Conservation (phyloP, 2,888 invertebrate species). For the Sminthurinus aureus region DNA sequence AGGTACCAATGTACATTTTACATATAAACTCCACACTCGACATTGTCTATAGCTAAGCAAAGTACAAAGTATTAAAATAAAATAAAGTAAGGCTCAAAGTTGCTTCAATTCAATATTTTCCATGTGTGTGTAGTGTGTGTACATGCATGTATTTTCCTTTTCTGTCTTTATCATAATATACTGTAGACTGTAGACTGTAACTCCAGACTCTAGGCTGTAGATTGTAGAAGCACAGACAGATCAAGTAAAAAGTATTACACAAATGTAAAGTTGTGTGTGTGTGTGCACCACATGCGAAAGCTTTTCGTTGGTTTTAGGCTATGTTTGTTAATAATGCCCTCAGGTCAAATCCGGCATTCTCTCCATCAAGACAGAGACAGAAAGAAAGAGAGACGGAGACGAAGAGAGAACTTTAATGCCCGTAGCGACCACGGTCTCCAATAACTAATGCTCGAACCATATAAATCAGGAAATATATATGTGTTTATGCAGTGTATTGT, state of each 20-base stretch:
- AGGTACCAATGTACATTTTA: too few relatives aligned
- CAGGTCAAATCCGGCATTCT: constrained; percentile 60
- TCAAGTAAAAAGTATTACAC: background rate
- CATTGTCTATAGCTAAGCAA: constrained; percentile 10
- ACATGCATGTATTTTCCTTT: background rate
- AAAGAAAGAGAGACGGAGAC: constrained; percentile 45
- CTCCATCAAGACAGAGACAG: constrained; percentile 48
- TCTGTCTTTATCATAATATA: background rate
- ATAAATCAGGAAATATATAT: background rate
- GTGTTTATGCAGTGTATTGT: background rate
- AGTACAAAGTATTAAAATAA: background rate
- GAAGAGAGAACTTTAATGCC: constrained; percentile 47
- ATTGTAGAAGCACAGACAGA: background rate
- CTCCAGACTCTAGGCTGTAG: background rate
- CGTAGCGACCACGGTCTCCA: constrained; percentile 44
- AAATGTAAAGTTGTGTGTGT: too few relatives aligned
- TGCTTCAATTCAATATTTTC: constrained; percentile 23
- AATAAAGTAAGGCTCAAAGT: constrained; percentile 14
- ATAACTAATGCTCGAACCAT: background rate
- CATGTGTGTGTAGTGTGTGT: background rate
- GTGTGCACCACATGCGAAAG: constrained; percentile 42
- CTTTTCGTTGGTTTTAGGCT: constrained; percentile 59
- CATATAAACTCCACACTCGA: too few relatives aligned
- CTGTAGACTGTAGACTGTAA: background rate
- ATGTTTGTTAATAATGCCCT: constrained; percentile 61